phyloP scores from a whole-genome alignment of 2,797 vertebrate species.

The Esox lucius region DNA sequence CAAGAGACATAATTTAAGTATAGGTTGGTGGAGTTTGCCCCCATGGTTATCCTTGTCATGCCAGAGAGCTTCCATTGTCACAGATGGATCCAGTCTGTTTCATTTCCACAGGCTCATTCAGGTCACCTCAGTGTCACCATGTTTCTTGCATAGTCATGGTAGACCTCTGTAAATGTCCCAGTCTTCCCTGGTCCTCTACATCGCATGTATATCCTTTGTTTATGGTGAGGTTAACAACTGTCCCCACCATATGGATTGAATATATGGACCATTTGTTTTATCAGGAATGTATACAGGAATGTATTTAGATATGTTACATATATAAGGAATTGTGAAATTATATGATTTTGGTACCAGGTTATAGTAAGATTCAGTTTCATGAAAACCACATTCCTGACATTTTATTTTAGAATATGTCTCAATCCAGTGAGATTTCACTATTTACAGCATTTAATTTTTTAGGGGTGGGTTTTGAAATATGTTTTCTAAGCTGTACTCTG shows the following conservation, averaged over 20 bases:
- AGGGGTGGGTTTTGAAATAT: no score
- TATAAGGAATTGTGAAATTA: no score
- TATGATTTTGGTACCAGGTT: no score
- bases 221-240: not conserved
- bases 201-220: conserved; percentile 4
- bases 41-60: conserved; percentile 25
- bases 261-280: not conserved
- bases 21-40: conserved; percentile 32
- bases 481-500: no score
- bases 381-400: no score
- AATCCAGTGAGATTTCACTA: no score
- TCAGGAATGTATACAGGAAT: no score
- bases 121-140: conserved; percentile 39
- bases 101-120: conserved; percentile 23
- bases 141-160: conserved; percentile 37
- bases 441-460: no score
- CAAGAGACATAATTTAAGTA: not conserved
- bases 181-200: conserved; percentile 16
- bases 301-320: no score
- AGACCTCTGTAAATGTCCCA: conserved; percentile 19
- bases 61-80: conserved; percentile 42
- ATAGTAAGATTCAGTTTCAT: no score
- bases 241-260: not conserved
- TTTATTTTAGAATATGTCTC: no score
- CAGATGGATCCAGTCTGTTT: conserved; percentile 39